phyloP scores from a whole-genome alignment of 1,140 invertebrate genomes.

The Sarcophaga peregrina region DNA sequence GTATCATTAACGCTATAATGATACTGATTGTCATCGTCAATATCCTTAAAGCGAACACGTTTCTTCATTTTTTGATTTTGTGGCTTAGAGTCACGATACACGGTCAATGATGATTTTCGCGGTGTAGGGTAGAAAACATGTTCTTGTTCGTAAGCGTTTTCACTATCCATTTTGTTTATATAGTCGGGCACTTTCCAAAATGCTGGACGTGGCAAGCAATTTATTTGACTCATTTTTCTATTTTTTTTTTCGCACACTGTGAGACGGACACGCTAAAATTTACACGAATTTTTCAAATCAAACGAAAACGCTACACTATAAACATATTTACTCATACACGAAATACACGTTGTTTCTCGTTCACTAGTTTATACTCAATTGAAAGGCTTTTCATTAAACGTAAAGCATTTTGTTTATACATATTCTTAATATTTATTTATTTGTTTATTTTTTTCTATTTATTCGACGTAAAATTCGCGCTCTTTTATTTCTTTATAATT shows the following conservation, averaged over 20 bases:
- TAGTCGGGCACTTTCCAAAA: constrained; percentile 72
- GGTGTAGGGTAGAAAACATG: not conserved
- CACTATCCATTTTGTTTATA: constrained; percentile 45
- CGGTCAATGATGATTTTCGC: not conserved
- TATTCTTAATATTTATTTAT: not conserved
- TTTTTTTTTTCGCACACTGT: constrained; percentile 12
- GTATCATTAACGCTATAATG: not conserved
- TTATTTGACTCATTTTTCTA: constrained; percentile 37
- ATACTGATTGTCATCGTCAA: not conserved
- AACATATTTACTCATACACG: constrained; percentile 1
- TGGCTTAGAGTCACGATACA: not conserved
- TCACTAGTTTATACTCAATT: constrained; percentile 40
- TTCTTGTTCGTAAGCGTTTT: constrained; percentile 11
- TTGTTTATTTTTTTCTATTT: constrained; percentile 10
- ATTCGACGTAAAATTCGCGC: constrained; percentile 10
- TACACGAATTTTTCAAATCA: not conserved
- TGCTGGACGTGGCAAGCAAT: constrained; percentile 71
- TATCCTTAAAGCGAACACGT: constrained; percentile 28
- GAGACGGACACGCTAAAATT: not conserved
- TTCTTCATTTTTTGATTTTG: constrained; percentile 19
- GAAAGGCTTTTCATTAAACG: constrained; percentile 28
- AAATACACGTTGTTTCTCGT: constrained; percentile 36
- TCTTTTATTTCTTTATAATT: not conserved
- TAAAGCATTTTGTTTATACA: constrained; percentile 37
- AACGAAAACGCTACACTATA: not conserved